Evolutionary conservation across 2,888 invertebrate genomes (phyloP), one percentile per base, ranked within the genome.

Genomic region (Rotaria socialis): DNA sequence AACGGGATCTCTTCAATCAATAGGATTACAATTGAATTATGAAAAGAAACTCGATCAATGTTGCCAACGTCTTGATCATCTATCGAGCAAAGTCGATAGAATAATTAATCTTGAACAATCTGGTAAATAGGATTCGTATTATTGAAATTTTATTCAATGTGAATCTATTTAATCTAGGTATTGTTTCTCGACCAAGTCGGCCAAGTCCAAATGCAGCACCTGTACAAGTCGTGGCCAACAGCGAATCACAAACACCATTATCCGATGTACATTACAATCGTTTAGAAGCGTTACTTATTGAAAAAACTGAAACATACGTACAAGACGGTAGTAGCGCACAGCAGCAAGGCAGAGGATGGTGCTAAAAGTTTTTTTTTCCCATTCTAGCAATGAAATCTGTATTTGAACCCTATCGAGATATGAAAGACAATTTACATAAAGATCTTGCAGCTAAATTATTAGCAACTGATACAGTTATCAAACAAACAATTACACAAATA

Each of bases 401-500:
- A 75, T 92, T 95, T 87, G 95, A 95, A 89, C 94, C 94, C 43
- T 80, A 80, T n/a, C 0, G 47, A 80, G 80, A 80, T 19, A 92
- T 95, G 24, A 94, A 94, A 87, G 92, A 93, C 85, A 94, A 95
- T 89, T 92, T 96, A 88, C 94, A 94, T 89, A 91, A 93, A 89
- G 95, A 95, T 90, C 93, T 95, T 88, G 93, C 94, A 58, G 93
- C 93, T 91, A 94, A 94, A 92, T 92, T 94, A 88, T 92, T 93
- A 88, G 93, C 93, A 88, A 94, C 94, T 86, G 95, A 96, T 92
- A 92, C 93, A 85, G 92, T 94, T 89, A 92, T 96, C 75, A 93
- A 94, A 88, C 95, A 96, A 86, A 95, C 94, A 90, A 94, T 96
- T 88, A 93, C 93, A 47, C 95, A 95, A 89, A 92, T 95, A 84